Base-by-base conservation (phyloP, 2,888 invertebrate genomes). In the Thyatira batis region DNA sequence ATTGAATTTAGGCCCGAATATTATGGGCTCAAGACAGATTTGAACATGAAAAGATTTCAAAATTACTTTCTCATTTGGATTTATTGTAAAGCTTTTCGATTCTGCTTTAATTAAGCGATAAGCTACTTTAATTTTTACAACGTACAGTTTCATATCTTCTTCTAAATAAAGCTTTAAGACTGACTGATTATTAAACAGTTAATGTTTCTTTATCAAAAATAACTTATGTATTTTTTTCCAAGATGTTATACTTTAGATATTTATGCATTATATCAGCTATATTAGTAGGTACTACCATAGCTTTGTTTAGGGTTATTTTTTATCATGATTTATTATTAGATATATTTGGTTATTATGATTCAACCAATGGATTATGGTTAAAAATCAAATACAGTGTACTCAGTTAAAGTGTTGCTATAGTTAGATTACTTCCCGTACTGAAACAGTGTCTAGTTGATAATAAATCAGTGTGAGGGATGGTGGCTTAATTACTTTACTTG, bases 21-120 rank as follows among this genome's bases (percentile, higher is more conserved):
- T 49, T 48, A 48, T 49, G 49, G 43, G 52, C 46, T 52, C 21
- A 46, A 21, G 33, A 20, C 39, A 39, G 45, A 45, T 51, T 50
- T 50, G 23, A 50, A 39, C 46, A 49, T 27, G 52, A 52, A 52
- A 45, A 23, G 48, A 43, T 44, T 25, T 23, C 51, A 46, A 52
- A 59, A 54, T 53, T 57, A 55, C 50, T 44, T 33, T 46, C 6
- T 44, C 48, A 39, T 45, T 28, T 23, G 27, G n/a, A 20, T 49
- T 49, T 27, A 46, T 46, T 46, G 25, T 27, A 46, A 46, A 27
- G 25, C 8, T 13, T 25, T 46, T 27, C n/a, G 23, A 46, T 46
- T 46, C 8, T 25, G n/a, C 25, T 17, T 5, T 2, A 4, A 6
- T 33, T 13, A 3, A 33, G 13, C 11, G 33, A 11, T 11, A 33